A percentile compares a stretch with the other conserved stretches of the same genome.
These are phyloP conservation scores for Aricia agestis DNA, from an alignment of 1,140 invertebrate genomes.

Conservation along the genomic window DNA sequence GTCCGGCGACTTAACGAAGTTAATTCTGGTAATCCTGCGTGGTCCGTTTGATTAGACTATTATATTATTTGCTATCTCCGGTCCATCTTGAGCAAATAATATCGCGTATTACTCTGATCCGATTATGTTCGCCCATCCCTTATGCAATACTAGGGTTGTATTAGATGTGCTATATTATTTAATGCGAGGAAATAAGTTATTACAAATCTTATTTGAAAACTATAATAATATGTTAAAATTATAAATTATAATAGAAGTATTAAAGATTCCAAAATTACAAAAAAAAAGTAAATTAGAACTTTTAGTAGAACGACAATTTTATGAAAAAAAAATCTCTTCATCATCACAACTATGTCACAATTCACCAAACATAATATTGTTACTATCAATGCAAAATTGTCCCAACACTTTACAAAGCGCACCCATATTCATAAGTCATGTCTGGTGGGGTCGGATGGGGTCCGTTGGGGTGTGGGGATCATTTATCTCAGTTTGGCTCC, in stretches of 20 bases:
- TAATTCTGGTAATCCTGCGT: conserved; percentile 1
- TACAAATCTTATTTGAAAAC: too few relatives aligned
- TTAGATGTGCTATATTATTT: not conserved
- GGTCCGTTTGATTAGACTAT: not conserved
- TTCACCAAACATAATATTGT: too few relatives aligned
- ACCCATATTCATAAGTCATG: not conserved
- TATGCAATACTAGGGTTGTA: conserved; percentile 2
- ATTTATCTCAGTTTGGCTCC: conserved; percentile 28
- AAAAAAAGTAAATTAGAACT: too few relatives aligned
- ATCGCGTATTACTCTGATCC: conserved; percentile 34
- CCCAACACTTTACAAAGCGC: too few relatives aligned
- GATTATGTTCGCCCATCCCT: conserved; percentile 34
- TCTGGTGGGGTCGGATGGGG: not conserved
- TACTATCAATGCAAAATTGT: too few relatives aligned
- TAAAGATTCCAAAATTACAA: too few relatives aligned
- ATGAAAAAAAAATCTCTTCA: too few relatives aligned
- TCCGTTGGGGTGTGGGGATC: conserved; percentile 8
- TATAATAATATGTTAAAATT: too few relatives aligned
- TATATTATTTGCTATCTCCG: conserved; percentile 3
- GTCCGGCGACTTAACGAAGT: not conserved
- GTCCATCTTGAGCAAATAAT: conserved; percentile 38
- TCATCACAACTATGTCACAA: too few relatives aligned
- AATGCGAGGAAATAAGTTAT: too few relatives aligned
- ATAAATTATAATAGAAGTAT: too few relatives aligned
- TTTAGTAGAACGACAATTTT: too few relatives aligned